A percentile compares a stretch with the other conserved stretches of the same genome.
Conservation (phyloP, 2,113 vertebrate species). For the Propithecus coquereli region DNA sequence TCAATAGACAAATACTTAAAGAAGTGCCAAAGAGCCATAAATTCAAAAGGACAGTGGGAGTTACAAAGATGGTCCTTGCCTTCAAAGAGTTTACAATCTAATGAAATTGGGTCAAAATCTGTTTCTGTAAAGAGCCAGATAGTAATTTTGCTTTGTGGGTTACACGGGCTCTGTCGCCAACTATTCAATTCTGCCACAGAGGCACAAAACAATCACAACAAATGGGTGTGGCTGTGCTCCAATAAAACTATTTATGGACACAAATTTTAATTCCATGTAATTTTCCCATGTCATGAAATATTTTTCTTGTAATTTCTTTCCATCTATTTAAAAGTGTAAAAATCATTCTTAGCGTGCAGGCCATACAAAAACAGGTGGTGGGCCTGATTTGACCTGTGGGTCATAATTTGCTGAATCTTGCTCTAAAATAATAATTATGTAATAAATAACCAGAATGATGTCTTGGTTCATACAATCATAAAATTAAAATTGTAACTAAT, state of each 20-base stretch:
- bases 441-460: background rate
- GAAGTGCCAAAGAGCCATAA: background rate
- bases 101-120: background rate
- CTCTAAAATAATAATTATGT: background rate
- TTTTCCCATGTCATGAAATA: background rate
- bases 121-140: background rate
- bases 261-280: background rate
- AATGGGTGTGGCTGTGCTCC: rapidly evolving
- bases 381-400: background rate
- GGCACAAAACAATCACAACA: background rate
- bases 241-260: background rate
- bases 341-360: background rate
- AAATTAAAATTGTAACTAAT: background rate
- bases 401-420: background rate
- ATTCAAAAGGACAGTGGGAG: background rate
- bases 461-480: background rate
- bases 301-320: background rate
- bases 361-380: background rate
- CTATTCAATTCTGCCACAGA: rapidly evolving
- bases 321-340: background rate
- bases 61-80: background rate
- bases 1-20: background rate
- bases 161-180: background rate
- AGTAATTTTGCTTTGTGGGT: background rate
- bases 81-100: slow-evolving; percentile 2